Evolutionary conservation across 2,797 vertebrate genomes (phyloP).

Genomic region (Enteromius trimaculatus): DNA sequence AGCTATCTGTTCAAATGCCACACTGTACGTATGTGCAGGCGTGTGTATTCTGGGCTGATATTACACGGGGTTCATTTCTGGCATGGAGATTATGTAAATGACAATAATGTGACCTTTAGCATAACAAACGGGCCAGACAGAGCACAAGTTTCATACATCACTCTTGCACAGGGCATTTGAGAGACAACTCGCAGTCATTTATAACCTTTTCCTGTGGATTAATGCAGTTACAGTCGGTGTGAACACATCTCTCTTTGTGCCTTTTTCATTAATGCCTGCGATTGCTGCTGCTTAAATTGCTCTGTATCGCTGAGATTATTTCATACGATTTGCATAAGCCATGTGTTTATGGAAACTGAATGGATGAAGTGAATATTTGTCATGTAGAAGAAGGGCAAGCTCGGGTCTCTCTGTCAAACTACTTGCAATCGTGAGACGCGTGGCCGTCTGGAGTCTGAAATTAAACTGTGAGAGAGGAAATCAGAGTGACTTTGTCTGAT

Average conservation of each 20-base stretch:
- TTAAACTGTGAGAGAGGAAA: conserved; percentile 76
- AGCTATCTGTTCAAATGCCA: conserved; percentile 50
- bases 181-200: conserved; percentile 83
- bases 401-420: conserved; percentile 75
- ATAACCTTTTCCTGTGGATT: conserved; percentile 85
- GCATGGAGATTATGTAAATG: conserved; percentile 89
- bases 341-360: conserved; percentile 79
- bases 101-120: conserved; percentile 90
- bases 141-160: conserved; percentile 95
- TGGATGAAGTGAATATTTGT: conserved; percentile 79
- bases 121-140: conserved; percentile 85
- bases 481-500: conserved; percentile 58
- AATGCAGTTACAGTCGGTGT: conserved; percentile 80
- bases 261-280: conserved; percentile 76
- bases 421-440: conserved; percentile 66
- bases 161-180: conserved; percentile 77
- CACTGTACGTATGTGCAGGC: not conserved
- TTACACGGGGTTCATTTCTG: conserved; percentile 74
- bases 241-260: conserved; percentile 68
- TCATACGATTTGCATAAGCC: conserved; percentile 84
- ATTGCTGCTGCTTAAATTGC: conserved; percentile 77
- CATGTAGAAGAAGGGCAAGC: conserved; percentile 63
- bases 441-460: conserved; percentile 71
- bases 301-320: conserved; percentile 76
- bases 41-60: conserved; percentile 72